phyloP scores from a whole-genome alignment of 2,797 vertebrate species.

The Picus viridis region DNA sequence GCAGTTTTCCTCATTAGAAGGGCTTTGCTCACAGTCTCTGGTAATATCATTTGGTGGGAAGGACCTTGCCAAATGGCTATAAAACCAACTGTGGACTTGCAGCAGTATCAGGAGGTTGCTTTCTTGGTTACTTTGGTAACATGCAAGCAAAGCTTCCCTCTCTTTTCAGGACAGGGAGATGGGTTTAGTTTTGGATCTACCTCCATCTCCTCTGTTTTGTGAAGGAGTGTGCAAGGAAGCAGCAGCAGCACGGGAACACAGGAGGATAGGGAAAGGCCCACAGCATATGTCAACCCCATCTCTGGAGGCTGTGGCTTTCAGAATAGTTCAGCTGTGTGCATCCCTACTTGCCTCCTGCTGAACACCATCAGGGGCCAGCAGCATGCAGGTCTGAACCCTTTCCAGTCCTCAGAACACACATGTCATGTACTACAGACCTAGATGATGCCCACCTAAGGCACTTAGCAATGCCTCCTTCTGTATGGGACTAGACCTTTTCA shows the following conservation, averaged over 20 bases:
- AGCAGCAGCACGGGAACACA: not conserved
- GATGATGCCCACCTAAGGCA: not conserved
- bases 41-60: conserved; percentile 38
- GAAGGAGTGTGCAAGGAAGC: not conserved
- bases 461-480: not conserved
- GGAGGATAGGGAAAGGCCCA: not conserved
- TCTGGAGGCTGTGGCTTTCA: not conserved
- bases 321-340: not conserved
- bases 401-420: not conserved
- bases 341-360: not conserved
- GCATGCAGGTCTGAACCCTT: not conserved
- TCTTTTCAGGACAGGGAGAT: conserved; percentile 45
- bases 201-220: not conserved
- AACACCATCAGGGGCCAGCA: not conserved
- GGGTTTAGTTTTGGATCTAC: not conserved
- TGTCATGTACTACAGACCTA: not conserved
- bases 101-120: conserved; percentile 53
- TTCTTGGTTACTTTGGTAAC: conserved; percentile 72
- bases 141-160: conserved; percentile 42
- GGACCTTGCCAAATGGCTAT: conserved; percentile 36
- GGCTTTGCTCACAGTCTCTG: not conserved
- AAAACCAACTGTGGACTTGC: conserved; percentile 50
- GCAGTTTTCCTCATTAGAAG: conserved; percentile 69
- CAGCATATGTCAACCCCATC: not conserved
- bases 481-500: not conserved